Evolutionary conservation across 1,140 invertebrate species (phyloP).

Genomic region (Microvelia longipes): DNA sequence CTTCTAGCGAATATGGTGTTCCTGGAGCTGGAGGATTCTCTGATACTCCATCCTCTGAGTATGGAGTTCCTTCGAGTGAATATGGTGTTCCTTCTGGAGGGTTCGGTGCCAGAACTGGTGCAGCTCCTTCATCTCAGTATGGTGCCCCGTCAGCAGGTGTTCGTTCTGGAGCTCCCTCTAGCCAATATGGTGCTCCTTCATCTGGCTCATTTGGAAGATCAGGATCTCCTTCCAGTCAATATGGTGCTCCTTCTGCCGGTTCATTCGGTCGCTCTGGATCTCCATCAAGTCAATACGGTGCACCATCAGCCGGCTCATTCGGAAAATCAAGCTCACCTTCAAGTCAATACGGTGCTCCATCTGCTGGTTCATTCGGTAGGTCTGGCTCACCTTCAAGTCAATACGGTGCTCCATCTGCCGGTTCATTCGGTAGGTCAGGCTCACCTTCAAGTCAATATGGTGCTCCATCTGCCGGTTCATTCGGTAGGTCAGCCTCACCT

Average conservation of each 20-base stretch:
- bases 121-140: neutral
- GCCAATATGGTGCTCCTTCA: conserved; percentile 5
- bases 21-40: neutral
- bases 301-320: neutral
- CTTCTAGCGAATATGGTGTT: conserved; percentile 4
- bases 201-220: neutral
- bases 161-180: neutral
- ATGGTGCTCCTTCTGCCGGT: conserved; percentile 9
- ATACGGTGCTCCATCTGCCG: conserved; percentile 4
- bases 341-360: conserved; percentile 1
- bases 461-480: neutral
- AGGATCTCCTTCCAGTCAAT: conserved; percentile 4
- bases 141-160: neutral
- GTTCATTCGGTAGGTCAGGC: neutral
- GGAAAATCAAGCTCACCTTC: conserved; percentile 7
- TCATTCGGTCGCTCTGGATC: neutral
- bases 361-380: neutral
- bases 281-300: conserved; percentile 11
- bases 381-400: conserved; percentile 7
- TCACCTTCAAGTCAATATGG: conserved; percentile 4
- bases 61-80: conserved; percentile 5
- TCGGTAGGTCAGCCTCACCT: neutral
- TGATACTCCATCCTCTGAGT: neutral
- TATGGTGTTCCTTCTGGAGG: conserved; percentile 7
- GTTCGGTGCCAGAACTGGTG: neutral